phyloP scores from a whole-genome alignment of 1,140 invertebrate genomes.

The Atta colombica region DNA sequence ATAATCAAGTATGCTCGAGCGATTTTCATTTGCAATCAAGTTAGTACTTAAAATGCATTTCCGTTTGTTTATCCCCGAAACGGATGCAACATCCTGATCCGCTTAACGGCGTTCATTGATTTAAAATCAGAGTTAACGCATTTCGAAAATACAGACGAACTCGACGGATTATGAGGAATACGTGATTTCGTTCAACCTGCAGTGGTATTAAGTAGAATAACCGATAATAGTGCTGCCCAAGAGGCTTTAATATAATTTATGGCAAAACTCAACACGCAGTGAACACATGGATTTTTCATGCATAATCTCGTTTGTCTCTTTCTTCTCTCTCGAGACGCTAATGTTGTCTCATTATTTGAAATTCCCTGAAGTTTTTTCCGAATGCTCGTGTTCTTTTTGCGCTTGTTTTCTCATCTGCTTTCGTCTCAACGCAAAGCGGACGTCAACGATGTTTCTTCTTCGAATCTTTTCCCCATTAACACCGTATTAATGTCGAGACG shows the following conservation, averaged over 20 bases:
- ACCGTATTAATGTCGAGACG: constrained; percentile 68
- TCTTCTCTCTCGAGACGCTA: constrained; percentile 12
- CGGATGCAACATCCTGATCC: constrained; percentile 48
- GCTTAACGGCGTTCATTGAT: constrained; percentile 67
- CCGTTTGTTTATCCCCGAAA: constrained; percentile 34
- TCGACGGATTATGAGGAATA: constrained; percentile 22
- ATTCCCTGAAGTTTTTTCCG: constrained; percentile 45
- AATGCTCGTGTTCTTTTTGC: constrained; percentile 16
- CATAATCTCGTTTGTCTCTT: constrained; percentile 9
- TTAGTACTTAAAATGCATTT: constrained; percentile 64
- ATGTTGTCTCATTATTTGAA: constrained; percentile 32
- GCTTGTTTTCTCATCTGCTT: not conserved
- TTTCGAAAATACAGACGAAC: constrained; percentile 48
- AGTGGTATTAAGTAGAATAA: not conserved
- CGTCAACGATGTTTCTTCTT: constrained; percentile 53
- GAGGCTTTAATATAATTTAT: constrained; percentile 38
- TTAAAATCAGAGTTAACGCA: constrained; percentile 68
- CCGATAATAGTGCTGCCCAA: constrained; percentile 18
- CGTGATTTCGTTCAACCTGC: constrained; percentile 37
- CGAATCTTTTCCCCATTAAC: constrained; percentile 70
- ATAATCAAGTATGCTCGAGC: constrained; percentile 26
- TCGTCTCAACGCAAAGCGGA: constrained; percentile 45
- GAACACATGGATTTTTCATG: constrained; percentile 21
- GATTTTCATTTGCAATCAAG: constrained; percentile 42
- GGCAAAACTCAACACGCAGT: constrained; percentile 20